Conservation (phyloP, 2,888 invertebrate genomes). For the Lithophane ornitopus region DNA sequence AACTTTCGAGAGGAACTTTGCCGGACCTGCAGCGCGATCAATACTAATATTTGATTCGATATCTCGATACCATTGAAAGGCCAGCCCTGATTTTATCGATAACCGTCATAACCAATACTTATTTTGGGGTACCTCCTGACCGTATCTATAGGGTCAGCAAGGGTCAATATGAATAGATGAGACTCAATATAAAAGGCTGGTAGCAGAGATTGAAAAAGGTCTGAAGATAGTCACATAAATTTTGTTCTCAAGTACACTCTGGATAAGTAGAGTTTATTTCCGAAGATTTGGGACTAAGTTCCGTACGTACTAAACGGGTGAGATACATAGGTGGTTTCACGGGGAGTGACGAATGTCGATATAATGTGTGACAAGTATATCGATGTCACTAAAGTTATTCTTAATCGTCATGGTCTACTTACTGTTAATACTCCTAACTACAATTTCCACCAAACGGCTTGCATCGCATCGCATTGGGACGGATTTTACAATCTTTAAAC, state of each 20-base stretch:
- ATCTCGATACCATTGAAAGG: conserved; percentile 31
- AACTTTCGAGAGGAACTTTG: conserved; percentile 38
- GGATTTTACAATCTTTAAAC: no score
- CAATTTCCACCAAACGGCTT: no score
- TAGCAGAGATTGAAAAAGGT: conserved; percentile 82
- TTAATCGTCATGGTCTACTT: no score
- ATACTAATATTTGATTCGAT: conserved; percentile 52
- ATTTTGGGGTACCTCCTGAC: conserved; percentile 50
- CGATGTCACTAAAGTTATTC: background rate
- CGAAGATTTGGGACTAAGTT: conserved; percentile 83
- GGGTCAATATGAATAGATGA: conserved; percentile 83
- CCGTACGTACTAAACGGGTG: conserved; percentile 70
- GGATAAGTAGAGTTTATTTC: conserved; percentile 86
- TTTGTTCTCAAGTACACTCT: conserved; percentile 82
- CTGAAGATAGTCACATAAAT: conserved; percentile 84
- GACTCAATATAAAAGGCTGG: conserved; percentile 77
- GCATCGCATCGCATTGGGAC: no score
- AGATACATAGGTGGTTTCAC: conserved; percentile 60
- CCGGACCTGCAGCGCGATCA: conserved; percentile 40
- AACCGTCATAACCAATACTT: conserved; percentile 59
- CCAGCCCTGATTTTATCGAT: conserved; percentile 48
- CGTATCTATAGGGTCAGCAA: conserved; percentile 62
- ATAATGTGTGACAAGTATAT: conserved; percentile 11
- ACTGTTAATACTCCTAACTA: no score
- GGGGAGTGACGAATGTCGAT: conserved; percentile 28